Base-by-base conservation (phyloP, 2,113 vertebrate genomes). In the Laterallus jamaicensis region DNA sequence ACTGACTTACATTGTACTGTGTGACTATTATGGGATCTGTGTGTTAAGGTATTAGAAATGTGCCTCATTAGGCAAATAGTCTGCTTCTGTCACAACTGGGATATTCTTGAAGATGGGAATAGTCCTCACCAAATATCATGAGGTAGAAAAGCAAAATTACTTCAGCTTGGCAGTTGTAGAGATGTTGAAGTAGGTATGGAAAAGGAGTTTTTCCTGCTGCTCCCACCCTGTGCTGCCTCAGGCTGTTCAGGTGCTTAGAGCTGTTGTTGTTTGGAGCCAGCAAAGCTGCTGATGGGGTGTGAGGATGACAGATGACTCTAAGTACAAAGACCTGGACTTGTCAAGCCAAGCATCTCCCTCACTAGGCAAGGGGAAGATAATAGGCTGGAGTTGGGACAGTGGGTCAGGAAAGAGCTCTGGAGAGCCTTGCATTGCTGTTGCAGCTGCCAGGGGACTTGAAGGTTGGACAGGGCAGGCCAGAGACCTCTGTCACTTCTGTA, bases 321-420 rank as follows among this genome's bases (percentile, higher is more conserved):
- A 74, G 26, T 15, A 35, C 1, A 1, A 64, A 88, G 58, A 49
- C 17, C 42, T 59, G 29, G 44, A 14, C n/a, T 64, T 20, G 17
- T 55, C 42, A 82, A 85, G 40, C 9, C 17, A 42, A 26, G 5
- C 4, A 5, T 64, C 28, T 39, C 75, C 13, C 11, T 13, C 3
- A 9, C 0, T 0, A 15, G 7, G 10, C 31, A 50, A 69, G 20
- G 31, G 44, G 15, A 75, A 7, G 29, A 60, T 8, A 80, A 32
- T 2, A 52, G 25, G 3, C 13, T 67, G 19, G 58, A 56, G 5
- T 10, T 90, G 52, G 71, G 29, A 13, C 25, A 56, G 22, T 5
- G 29, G 35, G 7, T 6, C 1, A 1, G 70, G 29, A 25, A 17
- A 62, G 63, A 82, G 55, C 26, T 69, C 10, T 35, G 39, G 15